Evolutionary conservation across 1,140 invertebrate species (phyloP).

Genomic region (Drosophila sp.): DNA sequence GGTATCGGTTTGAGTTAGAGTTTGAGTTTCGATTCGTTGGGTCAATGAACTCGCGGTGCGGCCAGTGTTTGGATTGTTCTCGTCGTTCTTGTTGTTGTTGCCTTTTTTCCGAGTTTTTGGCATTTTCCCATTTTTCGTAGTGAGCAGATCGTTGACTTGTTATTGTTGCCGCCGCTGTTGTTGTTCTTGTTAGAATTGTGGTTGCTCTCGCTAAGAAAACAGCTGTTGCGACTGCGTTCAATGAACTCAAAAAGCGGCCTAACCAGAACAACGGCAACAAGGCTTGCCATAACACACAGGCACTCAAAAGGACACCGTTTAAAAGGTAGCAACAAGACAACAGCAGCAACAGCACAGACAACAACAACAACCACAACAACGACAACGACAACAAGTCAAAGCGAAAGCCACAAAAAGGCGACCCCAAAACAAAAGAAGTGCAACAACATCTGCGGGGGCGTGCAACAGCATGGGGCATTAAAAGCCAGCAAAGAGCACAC

Average conservation of each 20-base stretch:
- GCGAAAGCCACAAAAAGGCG: slow-evolving; percentile 38
- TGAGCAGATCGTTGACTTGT: slow-evolving; percentile 13
- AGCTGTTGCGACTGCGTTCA: slow-evolving; percentile 48
- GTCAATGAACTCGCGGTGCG: slow-evolving; percentile 64
- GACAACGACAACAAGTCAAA: slow-evolving; percentile 29
- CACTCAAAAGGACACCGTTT: slow-evolving; percentile 9
- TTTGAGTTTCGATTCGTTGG: slow-evolving; percentile 18
- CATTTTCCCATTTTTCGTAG: slow-evolving; percentile 1
- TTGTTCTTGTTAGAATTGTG: slow-evolving; percentile 1
- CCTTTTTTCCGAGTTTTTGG: slow-evolving; percentile 48
- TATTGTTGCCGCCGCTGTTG: slow-evolving; percentile 11
- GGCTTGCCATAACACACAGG: neutral
- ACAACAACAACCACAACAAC: slow-evolving; percentile 10
- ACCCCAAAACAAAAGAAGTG: slow-evolving; percentile 44
- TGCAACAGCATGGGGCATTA: neutral
- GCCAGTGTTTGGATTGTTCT: slow-evolving; percentile 21
- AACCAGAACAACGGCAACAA: slow-evolving; percentile 15
- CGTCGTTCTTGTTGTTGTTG: slow-evolving; percentile 1
- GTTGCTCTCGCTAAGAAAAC: slow-evolving; percentile 25
- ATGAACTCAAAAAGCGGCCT: slow-evolving; percentile 37
- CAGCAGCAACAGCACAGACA: slow-evolving; percentile 1
- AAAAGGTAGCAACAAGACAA: slow-evolving; percentile 21
- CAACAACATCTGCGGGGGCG: slow-evolving; percentile 8
- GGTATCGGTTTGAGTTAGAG: too few species aligned
- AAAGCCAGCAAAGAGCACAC: slow-evolving; percentile 10